Evolutionary conservation across 2,888 invertebrate species (phyloP), one percentile per base, ranked within the genome.

Genomic region (Buathra laborator): DNA sequence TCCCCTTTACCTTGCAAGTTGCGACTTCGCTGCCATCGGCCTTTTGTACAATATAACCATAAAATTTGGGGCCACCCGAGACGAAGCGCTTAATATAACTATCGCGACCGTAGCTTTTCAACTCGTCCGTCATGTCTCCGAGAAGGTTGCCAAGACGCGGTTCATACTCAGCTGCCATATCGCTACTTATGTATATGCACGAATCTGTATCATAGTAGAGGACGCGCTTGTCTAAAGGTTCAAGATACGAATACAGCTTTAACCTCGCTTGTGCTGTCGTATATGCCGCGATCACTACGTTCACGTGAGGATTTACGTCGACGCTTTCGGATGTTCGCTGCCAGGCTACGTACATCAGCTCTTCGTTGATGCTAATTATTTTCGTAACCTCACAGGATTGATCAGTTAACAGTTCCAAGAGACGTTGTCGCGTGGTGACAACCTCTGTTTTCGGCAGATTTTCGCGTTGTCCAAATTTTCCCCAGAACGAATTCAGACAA

Each of bases 281-380:
- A 71, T 92, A 94, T 0, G 91, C 89, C 0, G 93, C 94, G 4
- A 94, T 88, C 14, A 90, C 88, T 0, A 91, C 89, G 82, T 91
- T 93, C 14, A 88, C 9, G 48, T 48, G n/a, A 0, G 48, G 9
- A 3, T n/a, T 48, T 44, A 48, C 19, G 19, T 19, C 19, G 19
- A 19, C 19, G 19, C 19, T 19, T 19, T 19, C 19, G 19, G 19
- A 19, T 24, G 7, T n/a, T 12, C 16, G 29, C 37, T 44, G 12
- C 29, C 37, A 90, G 51, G 83, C 87, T 0, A 88, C 86, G 19
- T 89, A 66, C 9, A 90, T 3, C 3, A 83, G 62, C 1, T 88
- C 79, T 9, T 89, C 87, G 19, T 83, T 86, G 9, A 88, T 77
- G 1, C 75, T 83, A 4, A 87, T 37, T 7, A 90, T 19, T 19